Evolutionary conservation across 2,888 invertebrate genomes (phyloP), one percentile per base, ranked within the genome.

Genomic region (Melipona bicolor): DNA sequence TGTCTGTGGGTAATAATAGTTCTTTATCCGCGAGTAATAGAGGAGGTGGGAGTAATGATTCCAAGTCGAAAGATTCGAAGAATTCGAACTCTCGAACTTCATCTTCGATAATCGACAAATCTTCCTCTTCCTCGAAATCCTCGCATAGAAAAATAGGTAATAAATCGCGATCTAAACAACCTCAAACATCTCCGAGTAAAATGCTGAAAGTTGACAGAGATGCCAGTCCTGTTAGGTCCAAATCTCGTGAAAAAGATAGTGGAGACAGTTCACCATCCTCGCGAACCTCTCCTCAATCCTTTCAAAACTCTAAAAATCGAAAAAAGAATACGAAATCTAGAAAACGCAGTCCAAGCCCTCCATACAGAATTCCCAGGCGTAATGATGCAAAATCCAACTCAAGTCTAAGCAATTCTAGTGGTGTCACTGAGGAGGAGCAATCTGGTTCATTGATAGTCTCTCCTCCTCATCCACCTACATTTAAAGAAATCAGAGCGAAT

Each of bases 251-350:
- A 65, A 93, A 92, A 77, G 93, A 93, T 84, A 93, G 88, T 89
- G 89, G 84, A 78, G 91, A 90, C 84, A 89, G 91, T 86, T 91
- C 91, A 50, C 88, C 87, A 81, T 91, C 88, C 69, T 85, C 87
- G 78, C 93, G 91, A 86, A 91, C 87, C 78, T 91, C 90, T 86
- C 93, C 94, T 79, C 92, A 93, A 77, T 92, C 92, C 80, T 95
- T 93, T 95, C 95, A 94, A 95, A 95, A 87, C 94, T 95, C 24
- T 85, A 90, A 92, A 88, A 92, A 86, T 84, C 93, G 93, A 86
- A 94, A 94, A 87, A 92, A 91, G 88, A 91, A 86, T 36, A 85
- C 87, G 13, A 92, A 92, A 90, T 92, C 93, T 86, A 91, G 94
- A 88, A 94, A 94, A 85, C 92, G 94, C 84, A 92, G 90, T 82